Evolutionary conservation across 2,888 invertebrate species (phyloP), one percentile per base, ranked within the genome.

Genomic region (Branchipolynoe longqiensis): DNA sequence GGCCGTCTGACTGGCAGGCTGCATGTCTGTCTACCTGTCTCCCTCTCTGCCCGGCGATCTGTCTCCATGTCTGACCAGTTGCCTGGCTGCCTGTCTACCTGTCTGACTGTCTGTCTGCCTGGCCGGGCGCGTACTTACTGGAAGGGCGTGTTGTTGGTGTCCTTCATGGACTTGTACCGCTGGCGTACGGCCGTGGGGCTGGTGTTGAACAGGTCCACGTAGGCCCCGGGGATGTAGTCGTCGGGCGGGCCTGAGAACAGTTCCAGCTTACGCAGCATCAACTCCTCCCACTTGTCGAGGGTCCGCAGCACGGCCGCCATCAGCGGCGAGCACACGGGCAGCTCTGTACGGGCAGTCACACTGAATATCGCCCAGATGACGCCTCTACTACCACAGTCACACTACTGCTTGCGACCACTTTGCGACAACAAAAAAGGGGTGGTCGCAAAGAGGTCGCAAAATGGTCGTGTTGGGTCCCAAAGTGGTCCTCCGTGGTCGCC

Each of bases 131-230:
- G 64, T n/a, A 94, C 95, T 94, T 93, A 96, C 95, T 95, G 95
- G 94, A 99, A 99, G 33, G 99, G 99, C 0, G 99, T 99, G 93
- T 99, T 99, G 89, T 96, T 96, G 90, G 97, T 97, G 90, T 98
- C 98, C 89, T 99, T 94, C 74, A 99, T 95, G 91, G 98, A 97
- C 90, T 97, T 96, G 94, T 98, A 98, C 94, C 98, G 99, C 92
- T 97, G 96, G 90, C 98, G 97, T 14, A 78, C 3, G 22, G 41
- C 48, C 69, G 98, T 96, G 40, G 98, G 97, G 3, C 94, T 94
- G 56, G 91, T 90, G 31, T 88, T 85, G 40, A 93, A 95, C n/a
- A 87, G 87, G 81, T 93, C 92, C 87, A 97, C 96, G 93, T 96
- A 97, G 93, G 98, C 97, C 41, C 98, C 97, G 12, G 98, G 97